Base-by-base conservation (phyloP, 2,888 invertebrate genomes). In the Pyrochroa serraticornis region DNA sequence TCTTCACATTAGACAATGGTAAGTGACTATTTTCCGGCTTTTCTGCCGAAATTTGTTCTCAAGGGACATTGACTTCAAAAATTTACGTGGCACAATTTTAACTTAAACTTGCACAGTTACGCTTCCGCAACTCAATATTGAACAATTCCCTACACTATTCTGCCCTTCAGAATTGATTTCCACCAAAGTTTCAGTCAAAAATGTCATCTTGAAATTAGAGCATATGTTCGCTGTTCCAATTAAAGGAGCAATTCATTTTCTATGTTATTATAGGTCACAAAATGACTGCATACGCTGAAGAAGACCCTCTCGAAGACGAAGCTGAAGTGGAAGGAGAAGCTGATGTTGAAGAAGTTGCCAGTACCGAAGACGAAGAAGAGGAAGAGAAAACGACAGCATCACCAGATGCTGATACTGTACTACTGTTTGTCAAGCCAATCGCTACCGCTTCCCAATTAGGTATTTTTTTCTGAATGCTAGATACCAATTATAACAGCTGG, bases 361-460 rank as follows among this genome's bases (percentile, higher is more conserved):
- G 81, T 70, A 84, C 85, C 7, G 84, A 83, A 38, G 85, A 85
- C 60, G 79, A 82, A 41, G 87, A 85, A 44, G 89, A 88, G 31
- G 87, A 87, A 64, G 85, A 85, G 67, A 84, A 85, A 60, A 84
- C 84, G 1, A 87, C 85, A 63, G 88, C 93, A 2, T 96, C 97
- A 0, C 91, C 93, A 41, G 92, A 97, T 82, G 93, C 94, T 2
- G 95, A 96, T 71, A 93, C 97, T 0, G 90, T 88, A 9, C 87
- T 98, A 73, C 82, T 97, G 58, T 99, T 99, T 79, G 92, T 88
- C 1, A 91, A 89, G 77, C 95, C 94, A 1, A 75, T 87, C 42
- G 79, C 85, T 33, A 83, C 80, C 49, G 84, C 85, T 62, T 80
- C 82, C 65, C 85, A 85, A 74, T 82, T 91, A 70, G 91, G 91